These are phyloP conservation scores for Amaurobius ferox DNA, from an alignment of 2,888 invertebrate species.

Conservation along the genomic window DNA sequence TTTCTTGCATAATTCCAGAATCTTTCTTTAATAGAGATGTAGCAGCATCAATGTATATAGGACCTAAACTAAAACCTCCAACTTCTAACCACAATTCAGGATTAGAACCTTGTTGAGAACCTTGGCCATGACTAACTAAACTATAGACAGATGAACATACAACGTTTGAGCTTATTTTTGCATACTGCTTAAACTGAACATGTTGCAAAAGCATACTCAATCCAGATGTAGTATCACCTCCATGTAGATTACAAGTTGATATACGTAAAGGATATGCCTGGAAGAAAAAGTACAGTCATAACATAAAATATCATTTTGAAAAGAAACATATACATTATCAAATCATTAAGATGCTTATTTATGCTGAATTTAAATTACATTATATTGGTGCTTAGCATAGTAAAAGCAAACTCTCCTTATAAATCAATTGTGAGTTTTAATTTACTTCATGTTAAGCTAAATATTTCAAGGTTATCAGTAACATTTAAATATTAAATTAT, in stretches of 20 bases:
- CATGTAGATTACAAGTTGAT: conserved; percentile 96
- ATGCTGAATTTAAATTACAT: too few relatives aligned
- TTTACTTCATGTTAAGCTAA: too few relatives aligned
- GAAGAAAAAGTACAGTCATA: conserved; percentile 15
- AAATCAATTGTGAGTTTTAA: too few relatives aligned
- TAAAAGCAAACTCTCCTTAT: too few relatives aligned
- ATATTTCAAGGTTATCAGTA: too few relatives aligned
- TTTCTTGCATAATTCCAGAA: conserved; percentile 76
- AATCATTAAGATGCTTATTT: too few relatives aligned
- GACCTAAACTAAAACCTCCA: conserved; percentile 92
- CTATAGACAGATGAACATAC: conserved; percentile 71
- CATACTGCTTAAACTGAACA: conserved; percentile 83
- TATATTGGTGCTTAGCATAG: too few relatives aligned
- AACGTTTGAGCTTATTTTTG: conserved; percentile 79
- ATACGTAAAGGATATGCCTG: conserved; percentile 90
- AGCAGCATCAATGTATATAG: conserved; percentile 90
- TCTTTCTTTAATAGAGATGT: conserved; percentile 70
- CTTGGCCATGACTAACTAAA: conserved; percentile 75
- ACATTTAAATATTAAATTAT: too few relatives aligned
- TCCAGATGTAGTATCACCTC: conserved; percentile 91
- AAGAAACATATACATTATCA: conserved; percentile 78
- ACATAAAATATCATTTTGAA: background rate
- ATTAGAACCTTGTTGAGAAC: conserved; percentile 64
- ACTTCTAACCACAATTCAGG: conserved; percentile 88
- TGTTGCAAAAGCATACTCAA: conserved; percentile 90